These are phyloP conservation scores for Danio tinwini DNA, from an alignment of 2,797 vertebrate species.

Conservation along the genomic window DNA sequence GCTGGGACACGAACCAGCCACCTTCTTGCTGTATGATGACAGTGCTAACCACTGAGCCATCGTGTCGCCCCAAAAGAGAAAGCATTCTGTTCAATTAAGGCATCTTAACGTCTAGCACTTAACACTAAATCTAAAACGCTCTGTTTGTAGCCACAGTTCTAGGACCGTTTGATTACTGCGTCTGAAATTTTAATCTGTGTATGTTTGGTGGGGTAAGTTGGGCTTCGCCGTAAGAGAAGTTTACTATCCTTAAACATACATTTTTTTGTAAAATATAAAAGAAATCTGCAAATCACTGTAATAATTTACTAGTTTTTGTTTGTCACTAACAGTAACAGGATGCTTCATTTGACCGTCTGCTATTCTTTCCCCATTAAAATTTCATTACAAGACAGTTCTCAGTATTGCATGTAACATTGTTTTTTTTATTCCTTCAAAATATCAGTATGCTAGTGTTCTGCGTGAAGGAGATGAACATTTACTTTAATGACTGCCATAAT, in stretches of 20 bases:
- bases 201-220: neutral
- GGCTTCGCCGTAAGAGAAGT: neutral
- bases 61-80: no score
- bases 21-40: no score
- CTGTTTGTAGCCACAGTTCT: neutral
- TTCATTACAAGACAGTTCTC: neutral
- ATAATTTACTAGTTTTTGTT: neutral
- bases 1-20: no score
- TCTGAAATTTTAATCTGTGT: neutral
- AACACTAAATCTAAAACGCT: slow-evolving; percentile 14
- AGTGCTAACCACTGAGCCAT: no score
- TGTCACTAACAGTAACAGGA: neutral
- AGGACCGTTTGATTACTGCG: neutral
- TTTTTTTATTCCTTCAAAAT: neutral
- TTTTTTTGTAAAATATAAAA: neutral
- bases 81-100: no score
- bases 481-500: no score
- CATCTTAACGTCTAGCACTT: neutral
- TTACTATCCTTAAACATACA: neutral
- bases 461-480: no score
- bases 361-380: neutral
- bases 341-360: neutral
- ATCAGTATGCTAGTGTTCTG: neutral
- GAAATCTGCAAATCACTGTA: neutral
- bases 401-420: neutral